Conservation (phyloP, 92 coral and sea anemone species). For the Zoanthus solanderi region DNA sequence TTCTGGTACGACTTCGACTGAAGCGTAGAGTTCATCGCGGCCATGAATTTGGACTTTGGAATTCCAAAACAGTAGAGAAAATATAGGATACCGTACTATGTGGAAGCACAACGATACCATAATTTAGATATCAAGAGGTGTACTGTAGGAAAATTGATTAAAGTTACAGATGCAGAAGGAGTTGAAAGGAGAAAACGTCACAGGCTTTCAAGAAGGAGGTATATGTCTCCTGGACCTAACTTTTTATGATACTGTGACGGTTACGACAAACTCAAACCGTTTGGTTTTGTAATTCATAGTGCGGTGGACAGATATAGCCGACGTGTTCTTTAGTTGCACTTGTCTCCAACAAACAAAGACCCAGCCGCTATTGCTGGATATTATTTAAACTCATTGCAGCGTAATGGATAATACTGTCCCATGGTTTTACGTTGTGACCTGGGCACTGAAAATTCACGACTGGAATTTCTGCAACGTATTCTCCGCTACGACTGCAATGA, state of each 20-base stretch:
- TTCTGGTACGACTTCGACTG: too few species aligned
- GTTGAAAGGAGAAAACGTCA: constrained; percentile 60
- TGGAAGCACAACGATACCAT: constrained; percentile 30
- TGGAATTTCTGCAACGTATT: constrained; percentile 56
- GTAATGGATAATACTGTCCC: constrained; percentile 29
- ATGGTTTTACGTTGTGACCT: constrained; percentile 49
- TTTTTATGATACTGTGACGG: constrained; percentile 61
- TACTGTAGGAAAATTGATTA: constrained; percentile 55
- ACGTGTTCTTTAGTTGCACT: constrained; percentile 57
- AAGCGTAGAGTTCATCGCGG: too few species aligned
- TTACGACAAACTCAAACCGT: constrained; percentile 2
- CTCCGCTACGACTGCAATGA: constrained; percentile 34
- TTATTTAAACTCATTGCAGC: constrained; percentile 40
- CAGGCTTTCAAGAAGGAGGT: constrained; percentile 51
- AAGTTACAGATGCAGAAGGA: constrained; percentile 58
- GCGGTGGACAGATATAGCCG: constrained; percentile 61
- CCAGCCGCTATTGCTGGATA: constrained; percentile 57
- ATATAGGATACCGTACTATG: constrained; percentile 5
- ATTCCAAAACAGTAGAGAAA: constrained; percentile 3
- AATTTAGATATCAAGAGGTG: constrained; percentile 48
- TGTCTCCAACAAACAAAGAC: constrained; percentile 59
- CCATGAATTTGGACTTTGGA: background rate
- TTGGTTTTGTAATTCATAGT: background rate
- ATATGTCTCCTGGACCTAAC: constrained; percentile 58
- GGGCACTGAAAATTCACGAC: constrained; percentile 54